Base-by-base conservation (phyloP, 2,888 invertebrate species). In the Cryptus viduatorius region DNA sequence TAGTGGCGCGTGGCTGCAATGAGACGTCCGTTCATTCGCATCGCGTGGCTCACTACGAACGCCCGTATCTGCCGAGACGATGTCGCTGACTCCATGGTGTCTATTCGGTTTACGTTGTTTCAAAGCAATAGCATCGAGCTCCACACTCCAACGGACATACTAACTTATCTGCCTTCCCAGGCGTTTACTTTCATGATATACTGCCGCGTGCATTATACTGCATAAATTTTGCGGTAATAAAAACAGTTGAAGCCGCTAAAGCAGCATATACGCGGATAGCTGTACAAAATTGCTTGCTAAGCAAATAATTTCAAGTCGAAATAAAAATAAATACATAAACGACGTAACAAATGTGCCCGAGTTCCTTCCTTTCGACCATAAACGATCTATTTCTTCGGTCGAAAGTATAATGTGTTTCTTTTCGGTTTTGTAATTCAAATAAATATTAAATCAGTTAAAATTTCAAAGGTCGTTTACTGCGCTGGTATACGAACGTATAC, bases 171-270 rank as follows among this genome's bases (percentile, higher is more conserved):
- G 29, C 59, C 24, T 31, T 31, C 59, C 59, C 59, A 14, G 31
- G 29, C 59, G 29, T 31, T 59, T 59, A 59, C 59, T 59, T 59
- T 31, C 59, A 31, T 24, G 3, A 59, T 31, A n/a, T 29, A 59
- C 14, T 14, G 14, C 59, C 19, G 29, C 29, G n/a, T 4, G 14
- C n/a, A 14, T 14, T 31, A 16, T 4, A 14, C 29, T 31, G 14
- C 59, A 59, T 59, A 59, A 59, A 59, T 59, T 59, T 24, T 29
- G 12, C 59, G 59, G 59, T 31, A 1, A 29, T 29, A 29, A 59
- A 59, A 59, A 59, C 59, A 29, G 24, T 24, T 14, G 31, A 14
- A 14, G 59, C 31, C 59, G n/a, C 37, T 14, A 14, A 24, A 59
- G 59, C 59, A 31, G 12, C 24, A 29, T 24, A 24, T 24, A 14